phyloP scores from a whole-genome alignment of 1,140 invertebrate genomes.

The Drosophila funebris region DNA sequence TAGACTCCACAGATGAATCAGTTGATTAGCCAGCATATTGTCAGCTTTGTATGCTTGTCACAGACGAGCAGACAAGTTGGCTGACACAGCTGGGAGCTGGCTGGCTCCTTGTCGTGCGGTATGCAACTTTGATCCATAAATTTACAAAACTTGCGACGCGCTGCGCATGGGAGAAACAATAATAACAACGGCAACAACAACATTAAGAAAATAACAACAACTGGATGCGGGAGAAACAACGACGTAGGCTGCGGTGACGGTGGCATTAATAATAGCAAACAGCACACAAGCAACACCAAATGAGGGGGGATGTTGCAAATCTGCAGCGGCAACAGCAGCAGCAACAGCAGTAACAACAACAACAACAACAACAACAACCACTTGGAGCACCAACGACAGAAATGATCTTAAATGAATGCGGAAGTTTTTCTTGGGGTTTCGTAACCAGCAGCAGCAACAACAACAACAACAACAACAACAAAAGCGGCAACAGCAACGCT shows the following conservation, averaged over 20 bases:
- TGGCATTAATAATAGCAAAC: constrained; percentile 77
- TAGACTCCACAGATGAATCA: constrained; percentile 9
- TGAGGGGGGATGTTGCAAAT: constrained; percentile 74
- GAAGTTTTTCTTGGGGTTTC: constrained; percentile 83
- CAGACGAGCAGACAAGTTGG: constrained; percentile 48
- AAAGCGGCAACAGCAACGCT: constrained; percentile 35
- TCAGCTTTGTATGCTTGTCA: constrained; percentile 63
- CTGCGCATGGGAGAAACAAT: constrained; percentile 20
- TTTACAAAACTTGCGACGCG: constrained; percentile 48
- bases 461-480: constrained; percentile 32
- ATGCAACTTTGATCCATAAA: constrained; percentile 75
- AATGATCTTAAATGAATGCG: constrained; percentile 84
- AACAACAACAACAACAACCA: constrained; percentile 57
- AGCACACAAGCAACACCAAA: constrained; percentile 63
- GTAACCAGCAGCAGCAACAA: constrained; percentile 69
- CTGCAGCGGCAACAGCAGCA: constrained; percentile 56
- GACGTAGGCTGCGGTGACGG: constrained; percentile 38
- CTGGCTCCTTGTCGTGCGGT: constrained; percentile 50
- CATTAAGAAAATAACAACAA: constrained; percentile 4
- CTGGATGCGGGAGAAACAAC: constrained; percentile 24
- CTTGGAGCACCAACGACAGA: constrained; percentile 80
- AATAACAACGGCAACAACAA: constrained; percentile 14
- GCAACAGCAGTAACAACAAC: constrained; percentile 47
- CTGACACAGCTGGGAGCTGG: constrained; percentile 21
- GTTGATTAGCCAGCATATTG: constrained; percentile 44